Evolutionary conservation across 2,888 invertebrate species (phyloP), one percentile per base, ranked within the genome.

Genomic region (Phyto melanocephala): DNA sequence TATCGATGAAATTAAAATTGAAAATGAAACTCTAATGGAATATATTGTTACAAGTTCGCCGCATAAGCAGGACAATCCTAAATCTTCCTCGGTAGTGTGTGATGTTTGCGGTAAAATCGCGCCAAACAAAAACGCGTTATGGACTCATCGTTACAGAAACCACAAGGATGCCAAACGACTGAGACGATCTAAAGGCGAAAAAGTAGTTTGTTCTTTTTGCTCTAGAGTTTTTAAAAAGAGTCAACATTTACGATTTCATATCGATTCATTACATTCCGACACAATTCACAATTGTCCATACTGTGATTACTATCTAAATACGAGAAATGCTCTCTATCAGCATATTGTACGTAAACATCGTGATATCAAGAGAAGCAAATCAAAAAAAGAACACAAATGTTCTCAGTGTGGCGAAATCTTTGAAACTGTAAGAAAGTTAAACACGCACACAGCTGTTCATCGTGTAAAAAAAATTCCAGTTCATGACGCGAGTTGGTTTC

Each of bases 301-400:
- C 6, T 77, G 77, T 24, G 77, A 62, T 17, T 17, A 77, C 17
- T 40, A 22, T 22, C 54, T 70, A 28, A 52, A 52, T 1, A 77
- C 77, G 3, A 70, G 33, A 52, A 77, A 77, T 11, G 77, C 68
- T 22, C 13, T 77, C 13, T 70, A n/a, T n/a, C 52, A 77, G 22
- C 77, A 77, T 70, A 60, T 62, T n/a, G 5, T 81, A 60, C 84
- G 86, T 20, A 86, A 85, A 62, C 86, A 86, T 79, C 85, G 84
- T 7, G 60, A 50, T 20, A 20, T 40, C 10, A 28, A 50, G 15
- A 76, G 6, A 15, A 0, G 15, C n/a, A n/a, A n/a, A n/a, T n/a
- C n/a, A n/a, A 6, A 13, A 67, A 7, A 28, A 15, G 1, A 68
- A 40, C n/a, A 42, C 8, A 60, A 60, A 52, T 68, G 60, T n/a